phyloP scores from a whole-genome alignment of 2,888 invertebrate species.

The Cerastis leucographa region DNA sequence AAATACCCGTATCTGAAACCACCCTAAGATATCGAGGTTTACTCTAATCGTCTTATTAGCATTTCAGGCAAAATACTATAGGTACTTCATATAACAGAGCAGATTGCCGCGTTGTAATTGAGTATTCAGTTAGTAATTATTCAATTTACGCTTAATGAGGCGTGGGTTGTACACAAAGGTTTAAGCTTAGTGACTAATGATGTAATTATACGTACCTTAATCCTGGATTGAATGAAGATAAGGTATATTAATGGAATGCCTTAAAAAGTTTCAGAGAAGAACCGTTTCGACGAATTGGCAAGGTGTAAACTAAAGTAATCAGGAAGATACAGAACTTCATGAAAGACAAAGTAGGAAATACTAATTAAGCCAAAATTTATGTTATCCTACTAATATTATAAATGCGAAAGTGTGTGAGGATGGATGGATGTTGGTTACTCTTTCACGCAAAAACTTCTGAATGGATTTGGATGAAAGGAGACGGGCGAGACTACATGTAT shows the following conservation, averaged over 20 bases:
- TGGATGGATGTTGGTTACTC: too few relatives aligned
- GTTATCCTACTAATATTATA: too few relatives aligned
- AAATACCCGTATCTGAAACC: background rate
- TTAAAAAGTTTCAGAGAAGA: background rate
- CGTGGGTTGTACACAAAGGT: constrained; percentile 1
- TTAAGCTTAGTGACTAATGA: background rate
- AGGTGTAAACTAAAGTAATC: background rate
- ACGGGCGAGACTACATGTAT: too few relatives aligned
- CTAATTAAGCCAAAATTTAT: background rate
- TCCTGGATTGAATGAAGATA: background rate
- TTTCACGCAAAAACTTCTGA: too few relatives aligned
- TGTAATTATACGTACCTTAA: background rate
- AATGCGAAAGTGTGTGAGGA: too few relatives aligned
- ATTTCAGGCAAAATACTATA: background rate
- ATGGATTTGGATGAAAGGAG: too few relatives aligned
- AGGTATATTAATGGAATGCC: background rate
- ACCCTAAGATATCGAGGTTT: background rate
- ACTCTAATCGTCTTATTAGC: background rate
- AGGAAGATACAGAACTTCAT: background rate
- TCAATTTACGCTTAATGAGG: constrained; percentile 19
- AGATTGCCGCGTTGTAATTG: constrained; percentile 5
- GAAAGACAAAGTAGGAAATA: background rate
- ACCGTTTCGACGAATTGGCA: background rate
- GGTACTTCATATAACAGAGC: background rate
- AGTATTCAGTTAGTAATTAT: constrained; percentile 21